Evolutionary conservation across 2,888 invertebrate species (phyloP).

Genomic region (Pseudococcus viburni): DNA sequence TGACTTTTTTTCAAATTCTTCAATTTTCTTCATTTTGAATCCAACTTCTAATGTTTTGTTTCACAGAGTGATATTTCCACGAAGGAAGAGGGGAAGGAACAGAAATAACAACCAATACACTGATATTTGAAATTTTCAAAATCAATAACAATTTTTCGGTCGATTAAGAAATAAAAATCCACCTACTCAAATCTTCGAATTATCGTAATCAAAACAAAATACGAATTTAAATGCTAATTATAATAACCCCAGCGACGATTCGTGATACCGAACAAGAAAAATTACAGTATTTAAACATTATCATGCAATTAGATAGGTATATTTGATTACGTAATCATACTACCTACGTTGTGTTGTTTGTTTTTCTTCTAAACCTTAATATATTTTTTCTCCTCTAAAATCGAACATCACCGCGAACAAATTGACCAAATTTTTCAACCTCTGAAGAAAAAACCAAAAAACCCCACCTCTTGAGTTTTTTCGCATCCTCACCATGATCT

Average conservation of each 20-base stretch:
- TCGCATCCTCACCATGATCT: not conserved
- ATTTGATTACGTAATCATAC: not conserved
- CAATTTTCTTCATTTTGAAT: too few relatives aligned
- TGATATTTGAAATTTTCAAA: too few relatives aligned
- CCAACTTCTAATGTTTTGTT: too few relatives aligned
- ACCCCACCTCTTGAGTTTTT: not conserved
- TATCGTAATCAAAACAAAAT: too few relatives aligned
- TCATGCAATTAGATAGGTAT: not conserved
- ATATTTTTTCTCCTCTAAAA: not conserved
- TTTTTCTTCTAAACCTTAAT: not conserved
- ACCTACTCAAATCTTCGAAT: too few relatives aligned
- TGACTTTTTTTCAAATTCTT: too few relatives aligned
- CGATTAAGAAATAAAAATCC: too few relatives aligned
- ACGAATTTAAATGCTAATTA: not conserved
- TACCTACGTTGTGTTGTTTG: not conserved
- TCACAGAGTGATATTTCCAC: too few relatives aligned
- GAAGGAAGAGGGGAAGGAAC: too few relatives aligned
- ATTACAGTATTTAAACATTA: not conserved
- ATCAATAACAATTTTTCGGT: too few relatives aligned
- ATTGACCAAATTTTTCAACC: not conserved
- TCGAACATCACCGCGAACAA: not conserved
- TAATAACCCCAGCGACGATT: not conserved
- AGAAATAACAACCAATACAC: too few relatives aligned
- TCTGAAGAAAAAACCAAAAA: not conserved
- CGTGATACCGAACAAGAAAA: not conserved